Conservation (phyloP, 2,888 invertebrate species). For the Drosophila kambysellisi region DNA sequence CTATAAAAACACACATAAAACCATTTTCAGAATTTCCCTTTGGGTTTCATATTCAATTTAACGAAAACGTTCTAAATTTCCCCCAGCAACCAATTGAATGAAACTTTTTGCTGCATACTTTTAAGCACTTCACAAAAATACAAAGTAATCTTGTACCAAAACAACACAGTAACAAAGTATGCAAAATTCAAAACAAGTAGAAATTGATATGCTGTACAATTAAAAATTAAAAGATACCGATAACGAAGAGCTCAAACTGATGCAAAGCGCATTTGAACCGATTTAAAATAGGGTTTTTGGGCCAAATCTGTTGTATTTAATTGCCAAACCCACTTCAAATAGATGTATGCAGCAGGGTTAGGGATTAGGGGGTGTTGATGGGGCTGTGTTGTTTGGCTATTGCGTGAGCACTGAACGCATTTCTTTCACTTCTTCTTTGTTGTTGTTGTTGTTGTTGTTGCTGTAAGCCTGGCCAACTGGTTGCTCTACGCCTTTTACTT, state of each 20-base stretch:
- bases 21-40: not conserved
- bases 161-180: not conserved
- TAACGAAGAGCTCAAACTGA: not conserved
- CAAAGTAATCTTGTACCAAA: not conserved
- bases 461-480: constrained; percentile 14
- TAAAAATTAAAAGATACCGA: constrained; percentile 15
- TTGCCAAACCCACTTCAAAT: constrained; percentile 57
- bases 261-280: constrained; percentile 10
- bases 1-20: not conserved
- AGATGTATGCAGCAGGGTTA: not conserved
- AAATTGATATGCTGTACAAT: not conserved
- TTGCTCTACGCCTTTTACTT: constrained; percentile 58
- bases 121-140: not conserved
- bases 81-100: not conserved
- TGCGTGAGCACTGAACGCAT: constrained; percentile 50
- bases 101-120: constrained; percentile 4
- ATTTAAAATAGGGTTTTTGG: not conserved
- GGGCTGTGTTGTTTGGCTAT: constrained; percentile 6
- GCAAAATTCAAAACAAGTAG: not conserved
- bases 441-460: constrained; percentile 1
- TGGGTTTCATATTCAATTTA: not conserved
- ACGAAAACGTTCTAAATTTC: not conserved
- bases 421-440: constrained; percentile 50
- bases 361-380: not conserved
- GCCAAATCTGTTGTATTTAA: constrained; percentile 62